Evolutionary conservation across 2,888 invertebrate species (phyloP), one percentile per base, ranked within the genome.

Genomic region (Meghimatium bilineatum): DNA sequence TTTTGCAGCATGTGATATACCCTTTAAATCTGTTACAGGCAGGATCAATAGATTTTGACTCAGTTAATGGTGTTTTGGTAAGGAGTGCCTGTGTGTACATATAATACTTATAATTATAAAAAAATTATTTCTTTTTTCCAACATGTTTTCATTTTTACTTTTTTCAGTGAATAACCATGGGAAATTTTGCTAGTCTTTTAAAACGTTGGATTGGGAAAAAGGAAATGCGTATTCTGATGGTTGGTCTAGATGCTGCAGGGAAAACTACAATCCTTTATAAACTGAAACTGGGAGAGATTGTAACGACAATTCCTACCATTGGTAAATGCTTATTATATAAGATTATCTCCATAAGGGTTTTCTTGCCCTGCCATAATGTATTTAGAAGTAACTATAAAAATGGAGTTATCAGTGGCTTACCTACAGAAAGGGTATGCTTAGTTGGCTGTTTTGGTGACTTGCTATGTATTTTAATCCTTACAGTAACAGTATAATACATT

Each of bases 141-240:
- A 44, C 14, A 34, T 38, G 6, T 72, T 44, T 17, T 72, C n/a
- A 26, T 32, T 75, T 17, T 52, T 52, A 6, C 17, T 52, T 75
- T 76, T 26, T 36, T 17, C 56, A 76, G 77, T 60, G 44, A 66
- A 63, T 49, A 36, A 66, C 23, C 38, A 99, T 99, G 99, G 99
- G 99, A 95, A 98, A 97, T 95, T 98, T 99, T 95, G 96, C 97
- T 93, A 97, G 96, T 95, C 95, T 99, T 94, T 99, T 99, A 95
- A 98, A 98, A 96, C 97, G 98, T 95, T 97, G 99, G 92, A 99
- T 99, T 95, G 99, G 99, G 95, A 99, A 99, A 95, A 99, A 99
- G 94, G 99, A 99, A 96, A 99, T 99, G 99, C 97, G 99, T 96
- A 99, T 99, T 96, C 95, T 99, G 95, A 99, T 99, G 99, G 98